phyloP scores from a whole-genome alignment of 2,113 vertebrate genomes.

The Strigops habroptila region DNA sequence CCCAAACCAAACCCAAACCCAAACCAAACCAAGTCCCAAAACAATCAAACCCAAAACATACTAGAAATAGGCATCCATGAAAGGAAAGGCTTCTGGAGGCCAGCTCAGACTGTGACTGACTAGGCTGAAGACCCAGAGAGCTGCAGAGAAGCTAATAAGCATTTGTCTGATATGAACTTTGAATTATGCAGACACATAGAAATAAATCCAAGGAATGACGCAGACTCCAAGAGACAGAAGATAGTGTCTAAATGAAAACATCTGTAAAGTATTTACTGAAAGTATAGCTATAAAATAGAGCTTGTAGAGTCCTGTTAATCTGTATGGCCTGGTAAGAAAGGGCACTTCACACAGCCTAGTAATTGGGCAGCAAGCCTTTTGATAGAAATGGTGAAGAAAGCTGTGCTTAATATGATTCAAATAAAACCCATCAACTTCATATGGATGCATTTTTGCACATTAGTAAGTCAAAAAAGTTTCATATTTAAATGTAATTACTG shows the following conservation, averaged over 20 bases:
- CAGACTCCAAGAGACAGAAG: not conserved
- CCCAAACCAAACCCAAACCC: not conserved
- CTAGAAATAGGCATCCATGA: not conserved
- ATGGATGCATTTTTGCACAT: not conserved
- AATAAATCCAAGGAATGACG: not conserved
- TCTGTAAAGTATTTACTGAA: not conserved
- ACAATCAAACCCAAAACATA: not conserved
- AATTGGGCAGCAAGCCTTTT: not conserved
- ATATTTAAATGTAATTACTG: not conserved
- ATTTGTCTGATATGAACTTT: not conserved
- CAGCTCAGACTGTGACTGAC: accelerated
- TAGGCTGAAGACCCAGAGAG: not conserved
- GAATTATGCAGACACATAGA: not conserved
- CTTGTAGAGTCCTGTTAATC: not conserved
- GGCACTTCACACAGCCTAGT: not conserved
- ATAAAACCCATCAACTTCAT: not conserved
- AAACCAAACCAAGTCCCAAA: not conserved
- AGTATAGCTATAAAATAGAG: not conserved
- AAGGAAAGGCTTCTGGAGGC: not conserved
- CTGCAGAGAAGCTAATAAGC: accelerated
- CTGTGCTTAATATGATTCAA: not conserved
- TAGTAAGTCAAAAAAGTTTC: not conserved
- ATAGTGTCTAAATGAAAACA: not conserved
- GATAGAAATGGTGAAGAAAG: not conserved
- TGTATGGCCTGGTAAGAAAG: not conserved